phyloP scores from a whole-genome alignment of 2,888 invertebrate genomes.

The Eupithecia inturbata region DNA sequence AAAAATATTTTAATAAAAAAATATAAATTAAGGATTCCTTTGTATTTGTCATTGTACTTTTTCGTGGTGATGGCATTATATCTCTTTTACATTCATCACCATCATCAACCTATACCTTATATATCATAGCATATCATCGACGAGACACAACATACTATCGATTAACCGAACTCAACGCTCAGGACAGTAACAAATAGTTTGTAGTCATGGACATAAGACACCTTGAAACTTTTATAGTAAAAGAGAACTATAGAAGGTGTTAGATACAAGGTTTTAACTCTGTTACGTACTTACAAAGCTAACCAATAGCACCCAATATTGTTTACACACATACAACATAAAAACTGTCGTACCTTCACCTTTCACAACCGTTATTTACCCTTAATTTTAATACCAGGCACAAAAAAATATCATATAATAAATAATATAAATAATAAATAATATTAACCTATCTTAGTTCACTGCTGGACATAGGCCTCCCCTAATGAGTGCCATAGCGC shows the following conservation, averaged over 20 bases:
- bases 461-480: too few species aligned
- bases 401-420: not conserved
- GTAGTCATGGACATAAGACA: not conserved
- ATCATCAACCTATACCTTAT: too few species aligned
- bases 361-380: not conserved
- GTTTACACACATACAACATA: not conserved
- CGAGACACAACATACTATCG: not conserved
- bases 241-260: not conserved
- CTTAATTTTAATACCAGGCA: not conserved
- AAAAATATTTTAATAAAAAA: too few species aligned
- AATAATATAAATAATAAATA: too few species aligned
- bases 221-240: not conserved
- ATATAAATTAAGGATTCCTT: too few species aligned
- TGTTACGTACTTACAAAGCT: not conserved
- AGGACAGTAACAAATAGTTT: not conserved
- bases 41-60: too few species aligned
- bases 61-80: too few species aligned
- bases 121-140: too few species aligned
- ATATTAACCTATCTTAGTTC: too few species aligned
- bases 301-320: not conserved
- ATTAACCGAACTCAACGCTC: not conserved
- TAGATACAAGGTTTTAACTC: not conserved
- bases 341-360: not conserved
- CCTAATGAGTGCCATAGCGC: too few species aligned
- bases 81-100: too few species aligned